Conservation (phyloP, 2,797 vertebrate genomes). For the Rhabdophis nuchalis region DNA sequence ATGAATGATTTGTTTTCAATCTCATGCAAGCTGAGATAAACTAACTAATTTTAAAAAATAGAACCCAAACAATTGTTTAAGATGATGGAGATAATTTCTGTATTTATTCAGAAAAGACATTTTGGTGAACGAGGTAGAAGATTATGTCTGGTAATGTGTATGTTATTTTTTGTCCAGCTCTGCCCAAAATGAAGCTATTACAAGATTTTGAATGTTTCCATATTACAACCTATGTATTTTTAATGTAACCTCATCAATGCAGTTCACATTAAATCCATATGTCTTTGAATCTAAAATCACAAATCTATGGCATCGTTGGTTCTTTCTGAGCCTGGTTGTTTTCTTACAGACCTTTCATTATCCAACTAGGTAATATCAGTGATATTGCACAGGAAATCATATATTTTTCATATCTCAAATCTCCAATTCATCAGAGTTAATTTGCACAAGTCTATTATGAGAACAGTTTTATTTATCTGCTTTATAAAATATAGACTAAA, state of each 20-base stretch:
- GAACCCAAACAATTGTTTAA: neutral
- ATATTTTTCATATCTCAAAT: neutral
- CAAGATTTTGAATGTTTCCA: neutral
- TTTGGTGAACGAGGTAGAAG: neutral
- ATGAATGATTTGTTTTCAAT: neutral
- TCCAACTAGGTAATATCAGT: neutral
- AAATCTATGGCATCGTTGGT: neutral
- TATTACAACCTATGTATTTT: neutral
- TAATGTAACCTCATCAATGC: neutral
- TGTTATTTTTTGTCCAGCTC: neutral
- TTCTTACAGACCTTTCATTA: neutral
- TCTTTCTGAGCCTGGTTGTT: neutral
- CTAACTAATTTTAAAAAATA: neutral
- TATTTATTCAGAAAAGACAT: neutral
- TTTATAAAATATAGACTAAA: neutral
- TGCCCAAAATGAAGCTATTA: neutral
- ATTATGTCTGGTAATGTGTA: neutral
- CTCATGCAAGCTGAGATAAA: neutral
- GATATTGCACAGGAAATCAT: neutral
- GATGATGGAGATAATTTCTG: neutral
- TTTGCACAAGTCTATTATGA: neutral
- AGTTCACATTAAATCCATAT: neutral
- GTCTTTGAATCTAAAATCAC: neutral
- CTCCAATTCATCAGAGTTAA: neutral
- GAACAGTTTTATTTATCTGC: neutral